Evolutionary conservation across 2,888 invertebrate species (phyloP).

Genomic region (Strigamia crassipes): DNA sequence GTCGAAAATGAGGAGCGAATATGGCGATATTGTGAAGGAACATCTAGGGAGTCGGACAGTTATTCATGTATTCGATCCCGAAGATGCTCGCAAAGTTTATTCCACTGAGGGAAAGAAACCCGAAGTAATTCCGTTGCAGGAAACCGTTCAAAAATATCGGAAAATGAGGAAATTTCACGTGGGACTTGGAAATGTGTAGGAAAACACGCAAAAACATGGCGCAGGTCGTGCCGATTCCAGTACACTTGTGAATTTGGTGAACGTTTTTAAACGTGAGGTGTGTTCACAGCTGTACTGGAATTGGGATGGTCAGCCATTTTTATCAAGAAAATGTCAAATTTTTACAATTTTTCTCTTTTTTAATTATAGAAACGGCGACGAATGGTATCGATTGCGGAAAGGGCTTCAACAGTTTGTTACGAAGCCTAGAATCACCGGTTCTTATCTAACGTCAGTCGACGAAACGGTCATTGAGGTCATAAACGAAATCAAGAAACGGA

Average conservation of each 20-base stretch:
- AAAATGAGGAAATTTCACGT: constrained; percentile 61
- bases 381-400: constrained; percentile 64
- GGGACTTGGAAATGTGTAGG: constrained; percentile 64
- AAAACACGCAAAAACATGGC: constrained; percentile 39
- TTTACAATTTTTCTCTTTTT: neutral
- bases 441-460: constrained; percentile 60
- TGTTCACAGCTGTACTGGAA: too few relatives aligned
- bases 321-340: neutral
- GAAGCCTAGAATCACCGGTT: constrained; percentile 62
- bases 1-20: constrained; percentile 51
- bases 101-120: constrained; percentile 63
- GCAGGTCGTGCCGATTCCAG: too few relatives aligned
- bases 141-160: constrained; percentile 62
- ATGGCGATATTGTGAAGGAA: constrained; percentile 63
- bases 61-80: constrained; percentile 64
- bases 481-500: constrained; percentile 55
- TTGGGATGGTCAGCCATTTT: neutral
- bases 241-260: too few relatives aligned
- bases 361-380: constrained; percentile 63
- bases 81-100: constrained; percentile 61
- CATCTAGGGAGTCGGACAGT: constrained; percentile 60
- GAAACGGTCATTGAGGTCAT: constrained; percentile 60
- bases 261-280: too few relatives aligned
- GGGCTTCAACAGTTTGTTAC: constrained; percentile 64
- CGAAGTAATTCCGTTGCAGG: constrained; percentile 62